Evolutionary conservation across 2,113 vertebrate species (phyloP).

Genomic region (Centropus bengalensis): DNA sequence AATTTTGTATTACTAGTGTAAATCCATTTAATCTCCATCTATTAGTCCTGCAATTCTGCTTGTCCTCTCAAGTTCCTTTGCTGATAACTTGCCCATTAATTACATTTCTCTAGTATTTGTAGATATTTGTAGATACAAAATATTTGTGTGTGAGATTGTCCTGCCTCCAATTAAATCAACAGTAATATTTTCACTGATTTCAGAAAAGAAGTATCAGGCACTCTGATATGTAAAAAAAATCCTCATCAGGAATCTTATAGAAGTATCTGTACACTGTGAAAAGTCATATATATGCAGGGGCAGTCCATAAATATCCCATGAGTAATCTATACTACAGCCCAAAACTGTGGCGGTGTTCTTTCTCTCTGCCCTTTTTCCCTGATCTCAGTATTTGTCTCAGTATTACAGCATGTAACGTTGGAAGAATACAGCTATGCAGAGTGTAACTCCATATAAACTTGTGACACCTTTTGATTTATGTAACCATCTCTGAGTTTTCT

Average conservation of each 20-base stretch:
- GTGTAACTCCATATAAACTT: neutral
- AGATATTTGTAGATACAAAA: too few species aligned
- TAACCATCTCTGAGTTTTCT: neutral
- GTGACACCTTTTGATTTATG: neutral
- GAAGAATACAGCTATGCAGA: neutral
- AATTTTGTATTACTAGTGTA: neutral
- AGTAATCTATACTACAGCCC: neutral
- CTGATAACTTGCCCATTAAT: neutral
- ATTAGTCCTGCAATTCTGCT: neutral
- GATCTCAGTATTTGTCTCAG: neutral
- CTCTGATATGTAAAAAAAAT: neutral
- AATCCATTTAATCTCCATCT: neutral
- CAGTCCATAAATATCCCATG: fast-evolving
- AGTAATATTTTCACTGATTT: neutral
- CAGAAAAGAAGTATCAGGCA: neutral
- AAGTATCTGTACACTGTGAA: neutral
- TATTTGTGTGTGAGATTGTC: neutral
- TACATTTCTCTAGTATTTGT: neutral
- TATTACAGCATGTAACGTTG: neutral
- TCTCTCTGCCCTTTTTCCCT: neutral
- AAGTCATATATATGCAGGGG: neutral
- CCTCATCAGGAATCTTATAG: neutral
- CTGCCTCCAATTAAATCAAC: neutral
- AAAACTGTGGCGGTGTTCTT: fast-evolving
- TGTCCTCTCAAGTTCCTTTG: neutral